A percentile compares a stretch with the other conserved stretches of the same genome.
Conservation (phyloP, 2,888 invertebrate species). For the Melinaea menophilus region DNA sequence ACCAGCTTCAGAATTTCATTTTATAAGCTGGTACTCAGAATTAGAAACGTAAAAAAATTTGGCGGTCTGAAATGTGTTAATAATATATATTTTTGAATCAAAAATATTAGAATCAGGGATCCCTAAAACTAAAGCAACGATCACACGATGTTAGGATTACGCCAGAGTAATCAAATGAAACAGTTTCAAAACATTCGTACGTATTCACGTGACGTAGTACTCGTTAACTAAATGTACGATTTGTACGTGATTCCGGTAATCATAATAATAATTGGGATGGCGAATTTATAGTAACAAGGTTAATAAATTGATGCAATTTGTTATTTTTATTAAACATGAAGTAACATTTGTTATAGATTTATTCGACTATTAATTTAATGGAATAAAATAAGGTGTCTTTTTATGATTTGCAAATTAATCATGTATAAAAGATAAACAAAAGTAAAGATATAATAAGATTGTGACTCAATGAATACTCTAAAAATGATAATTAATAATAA, state of each 20-base stretch:
- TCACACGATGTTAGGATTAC: conserved; percentile 31
- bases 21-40: too few species aligned
- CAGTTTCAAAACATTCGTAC: conserved; percentile 27
- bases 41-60: too few species aligned
- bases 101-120: background rate
- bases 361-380: too few species aligned
- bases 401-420: too few species aligned
- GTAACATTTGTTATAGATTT: background rate
- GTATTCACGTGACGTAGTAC: conserved; percentile 19
- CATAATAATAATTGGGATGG: conserved; percentile 21
- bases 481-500: too few species aligned
- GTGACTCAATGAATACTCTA: too few species aligned
- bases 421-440: too few species aligned
- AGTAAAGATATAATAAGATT: too few species aligned
- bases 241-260: conserved; percentile 25
- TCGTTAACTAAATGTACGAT: conserved; percentile 27
- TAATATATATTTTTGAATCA: background rate
- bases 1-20: too few species aligned
- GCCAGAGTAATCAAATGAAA: conserved; percentile 24
- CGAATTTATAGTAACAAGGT: conserved; percentile 18
- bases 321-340: background rate
- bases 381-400: too few species aligned
- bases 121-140: conserved; percentile 4
- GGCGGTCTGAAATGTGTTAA: too few species aligned
- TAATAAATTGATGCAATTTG: conserved; percentile 4